Evolutionary conservation across 2,113 vertebrate genomes (phyloP), one percentile per base, ranked within the genome.

Genomic region (Odontophorus gujanensis): DNA sequence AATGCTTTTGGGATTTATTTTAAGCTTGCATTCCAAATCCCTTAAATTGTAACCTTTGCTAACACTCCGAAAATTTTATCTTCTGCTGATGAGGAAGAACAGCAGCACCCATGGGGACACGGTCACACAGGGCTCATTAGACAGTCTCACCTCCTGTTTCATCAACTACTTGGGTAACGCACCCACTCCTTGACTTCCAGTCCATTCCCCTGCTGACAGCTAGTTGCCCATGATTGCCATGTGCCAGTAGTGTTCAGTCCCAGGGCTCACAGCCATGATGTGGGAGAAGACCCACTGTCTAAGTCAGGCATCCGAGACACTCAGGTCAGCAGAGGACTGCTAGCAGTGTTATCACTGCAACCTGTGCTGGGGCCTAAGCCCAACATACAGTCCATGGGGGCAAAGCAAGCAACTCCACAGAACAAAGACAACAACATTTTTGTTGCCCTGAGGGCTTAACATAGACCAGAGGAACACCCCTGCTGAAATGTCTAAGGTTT

Each of bases 401-500:
- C 68, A 36, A 75, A 55, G 43, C 2, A 7, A 62, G 17, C 25
- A 82, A 24, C 50, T 65, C 51, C 45, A 78, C 13, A 59, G 25
- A 86, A 62, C 24, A 63, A 22, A 0, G 1, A 62, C 28, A 6
- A 83, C 14, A 68, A 73, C 3, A 7, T 34, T 47, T 8, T 30
- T 15, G 2, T 48, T 85, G 45, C 12, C 89, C 26, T 57, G 7
- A 81, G 62, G 25, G 32, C 16, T 74, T 87, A 40, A 55, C 0
- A 0, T 2, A 80, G 20, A 61, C 1, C 0, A 40, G 20, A 57
- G 2, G 72, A 53, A 75, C 45, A 82, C 75, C 2, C 1, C 17
- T 19, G 51, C 8, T 61, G 18, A 68, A 90, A 78, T 0, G 0
- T 1, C 2, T 75, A 14, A 34, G 10, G 12, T 71, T 62, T 59